Evolutionary conservation across 2,797 vertebrate species (phyloP), one percentile per base, ranked within the genome.

Genomic region (Paramormyrops hopkinsi): DNA sequence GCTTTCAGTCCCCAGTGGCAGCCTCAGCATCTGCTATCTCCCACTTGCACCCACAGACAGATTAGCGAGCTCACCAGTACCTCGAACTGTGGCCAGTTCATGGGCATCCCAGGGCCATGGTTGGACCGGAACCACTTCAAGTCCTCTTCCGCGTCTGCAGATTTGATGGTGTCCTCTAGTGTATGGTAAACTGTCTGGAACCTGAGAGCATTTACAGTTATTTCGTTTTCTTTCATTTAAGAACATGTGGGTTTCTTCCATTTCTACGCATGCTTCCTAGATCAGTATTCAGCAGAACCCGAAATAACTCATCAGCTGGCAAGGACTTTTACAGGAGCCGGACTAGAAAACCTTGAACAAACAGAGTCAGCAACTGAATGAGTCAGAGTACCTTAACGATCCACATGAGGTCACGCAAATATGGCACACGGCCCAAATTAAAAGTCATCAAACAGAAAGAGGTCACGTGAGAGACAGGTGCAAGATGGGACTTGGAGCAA

Each of bases 51-150:
- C 19, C 41, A 41, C 14, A 82, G 17, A 82, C 2, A 82, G 17
- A 82, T 0, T 2, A 46, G 41, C 2, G 2, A 37, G 86, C 33
- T 8, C 90, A 46, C 9, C 25, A 1, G 92, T 95, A 99, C 99
- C 98, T 99, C 99, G 94, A 99, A 99, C 93, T 99, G 97, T 2
- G 99, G 99, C 98, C 99, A 99, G 93, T 97, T 99, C 99, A 99
- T 99, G 33, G 97, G 96, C 99, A 99, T 99, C 89, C 97, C 98
- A 0, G 99, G 98, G 3, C 99, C 99, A 0, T 98, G 96, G 91
- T 96, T 98, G 92, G 96, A 96, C 90, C 96, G 95, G 94, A 99
- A 99, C 98, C 97, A 99, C 92, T 98, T 95, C 89, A 99, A 94
- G 92, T 99, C 99, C 84, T 99, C 99, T 79, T 97, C 95, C 0